Evolutionary conservation across 2,113 vertebrate species (phyloP), one percentile per base, ranked within the genome.

Genomic region (Anser brachyrhynchus): DNA sequence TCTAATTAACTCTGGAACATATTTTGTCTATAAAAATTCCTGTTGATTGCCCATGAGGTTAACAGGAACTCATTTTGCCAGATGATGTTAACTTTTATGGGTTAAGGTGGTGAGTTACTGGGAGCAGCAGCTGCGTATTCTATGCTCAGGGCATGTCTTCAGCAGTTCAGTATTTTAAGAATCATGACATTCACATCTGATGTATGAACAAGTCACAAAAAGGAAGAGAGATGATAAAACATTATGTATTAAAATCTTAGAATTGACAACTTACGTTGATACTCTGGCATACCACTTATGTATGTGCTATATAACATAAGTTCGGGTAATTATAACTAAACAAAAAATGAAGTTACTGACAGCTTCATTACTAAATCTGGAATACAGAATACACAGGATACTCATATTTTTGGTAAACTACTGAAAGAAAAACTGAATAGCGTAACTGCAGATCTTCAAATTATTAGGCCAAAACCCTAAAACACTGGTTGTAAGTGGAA

Each of bases 1-100:
- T 94, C 93, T 90, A 93, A 96, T 97, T 97, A 97, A 90, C 80
- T 93, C 22, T 84, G 92, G 83, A 93, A 72, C 54, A 49, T 41
- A 96, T 93, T 79, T 95, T 90, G 82, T 79, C 71, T 95, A 70
- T 94, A 90, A 91, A 94, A 92, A 89, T 55, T 87, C 57, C 90
- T 97, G 37, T 77, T 87, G 76, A 96, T 92, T 94, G 87, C 80
- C 90, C 90, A 95, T 73, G 85, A 93, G 87, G 71, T 61, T 61
- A 88, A 51, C 8, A 76, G 73, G 62, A 86, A 58, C 62, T 94
- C 54, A 80, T 83, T 96, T 93, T 95, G n/a, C 13, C 65, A 71
- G 61, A 81, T 90, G 43, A 92, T 75, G 54, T 80, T 89, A 88
- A 72, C 51, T 94, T 78, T 92, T 82, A 67, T 80, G 75, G 93